A percentile compares a stretch with the other conserved stretches of the same genome.
Conservation (phyloP, 1,140 invertebrate genomes). For the Micrasema minimum region DNA sequence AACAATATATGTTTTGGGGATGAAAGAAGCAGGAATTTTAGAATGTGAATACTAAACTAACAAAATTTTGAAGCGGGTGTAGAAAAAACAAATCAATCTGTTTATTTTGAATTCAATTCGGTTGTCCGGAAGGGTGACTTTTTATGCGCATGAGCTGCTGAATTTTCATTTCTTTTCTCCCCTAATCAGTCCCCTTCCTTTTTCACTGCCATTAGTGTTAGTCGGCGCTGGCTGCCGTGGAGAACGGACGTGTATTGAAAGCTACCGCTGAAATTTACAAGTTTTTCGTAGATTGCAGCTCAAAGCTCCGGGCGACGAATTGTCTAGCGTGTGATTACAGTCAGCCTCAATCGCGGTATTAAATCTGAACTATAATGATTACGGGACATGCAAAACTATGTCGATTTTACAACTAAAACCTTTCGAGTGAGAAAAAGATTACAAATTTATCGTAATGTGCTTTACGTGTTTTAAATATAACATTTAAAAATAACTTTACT, state of each 20-base stretch:
- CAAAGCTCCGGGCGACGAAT: slow-evolving; percentile 6
- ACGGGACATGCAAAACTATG: not conserved
- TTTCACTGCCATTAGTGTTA: slow-evolving; percentile 1
- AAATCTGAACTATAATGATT: too few species aligned
- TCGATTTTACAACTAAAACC: not conserved
- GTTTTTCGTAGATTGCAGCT: too few species aligned
- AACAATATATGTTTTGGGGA: slow-evolving; percentile 38
- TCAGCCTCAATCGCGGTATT: not conserved
- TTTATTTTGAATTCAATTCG: too few species aligned
- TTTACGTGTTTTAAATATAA: not conserved
- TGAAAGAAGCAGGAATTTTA: slow-evolving; percentile 28
- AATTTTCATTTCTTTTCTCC: not conserved
- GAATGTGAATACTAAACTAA: not conserved
- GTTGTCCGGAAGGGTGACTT: too few species aligned
- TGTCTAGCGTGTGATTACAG: slow-evolving; percentile 28
- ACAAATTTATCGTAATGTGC: not conserved
- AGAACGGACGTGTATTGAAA: slow-evolving; percentile 13
- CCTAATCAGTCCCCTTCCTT: not conserved
- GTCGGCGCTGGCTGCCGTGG: slow-evolving; percentile 36
- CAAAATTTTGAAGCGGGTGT: too few species aligned
- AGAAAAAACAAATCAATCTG: too few species aligned
- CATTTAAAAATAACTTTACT: not conserved
- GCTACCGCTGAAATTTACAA: not conserved
- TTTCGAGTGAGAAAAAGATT: not conserved
- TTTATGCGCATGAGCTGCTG: not conserved